Percentiles rank a stretch among this genome's conserved stretches.
Conservation (phyloP, 2,888 invertebrate species). For the Oxytorus armatus region DNA sequence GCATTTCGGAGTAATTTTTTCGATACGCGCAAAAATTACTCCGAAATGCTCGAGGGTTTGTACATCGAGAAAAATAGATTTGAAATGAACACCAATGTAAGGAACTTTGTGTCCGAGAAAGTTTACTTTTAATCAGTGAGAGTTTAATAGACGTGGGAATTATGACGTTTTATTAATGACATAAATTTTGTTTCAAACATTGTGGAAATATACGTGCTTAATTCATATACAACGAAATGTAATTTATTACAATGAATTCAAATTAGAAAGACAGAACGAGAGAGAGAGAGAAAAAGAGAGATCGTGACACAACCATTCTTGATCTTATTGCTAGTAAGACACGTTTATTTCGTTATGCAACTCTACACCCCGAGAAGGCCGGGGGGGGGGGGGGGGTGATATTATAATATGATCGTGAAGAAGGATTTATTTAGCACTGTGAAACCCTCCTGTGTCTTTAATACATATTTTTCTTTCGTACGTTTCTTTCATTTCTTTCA, state of each 20-base stretch:
- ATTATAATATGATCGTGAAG: not conserved
- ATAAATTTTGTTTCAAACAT: not conserved
- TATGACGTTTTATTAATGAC: not conserved
- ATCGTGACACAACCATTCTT: slow-evolving; percentile 50
- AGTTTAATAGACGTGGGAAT: too few relatives aligned
- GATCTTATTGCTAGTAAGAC: slow-evolving; percentile 14
- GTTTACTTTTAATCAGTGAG: too few relatives aligned
- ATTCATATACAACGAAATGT: slow-evolving; percentile 40
- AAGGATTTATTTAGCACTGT: slow-evolving; percentile 30
- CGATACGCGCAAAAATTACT: too few relatives aligned
- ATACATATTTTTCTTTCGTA: not conserved
- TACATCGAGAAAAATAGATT: too few relatives aligned
- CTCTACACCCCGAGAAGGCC: slow-evolving; percentile 3
- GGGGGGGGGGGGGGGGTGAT: too few relatives aligned
- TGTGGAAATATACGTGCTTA: not conserved
- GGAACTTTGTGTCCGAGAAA: too few relatives aligned
- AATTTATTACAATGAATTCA: slow-evolving; percentile 41
- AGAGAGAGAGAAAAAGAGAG: slow-evolving; percentile 4
- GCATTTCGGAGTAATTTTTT: too few relatives aligned
- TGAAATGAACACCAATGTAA: too few relatives aligned
- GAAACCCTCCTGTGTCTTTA: not conserved
- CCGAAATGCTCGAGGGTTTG: too few relatives aligned
- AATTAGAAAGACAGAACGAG: not conserved
- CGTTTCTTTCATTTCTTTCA: not conserved
- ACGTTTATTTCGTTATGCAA: slow-evolving; percentile 55